Conservation (phyloP, 2,113 vertebrate species). For the Monopterus albus region DNA sequence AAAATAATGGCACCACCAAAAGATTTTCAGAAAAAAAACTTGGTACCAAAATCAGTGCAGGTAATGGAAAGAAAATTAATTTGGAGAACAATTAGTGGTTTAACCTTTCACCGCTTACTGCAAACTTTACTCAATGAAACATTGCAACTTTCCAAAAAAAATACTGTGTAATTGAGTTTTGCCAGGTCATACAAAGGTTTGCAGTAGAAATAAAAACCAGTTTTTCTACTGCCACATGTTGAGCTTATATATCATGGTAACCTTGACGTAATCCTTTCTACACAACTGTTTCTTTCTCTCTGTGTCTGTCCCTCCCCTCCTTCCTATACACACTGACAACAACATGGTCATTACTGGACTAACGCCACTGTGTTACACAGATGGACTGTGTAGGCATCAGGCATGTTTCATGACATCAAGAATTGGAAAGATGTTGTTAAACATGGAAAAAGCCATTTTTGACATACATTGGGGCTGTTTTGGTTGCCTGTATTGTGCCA, state of each 20-base stretch:
- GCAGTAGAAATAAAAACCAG: slow-evolving; percentile 12
- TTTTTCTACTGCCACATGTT: too few relatives aligned
- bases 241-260: slow-evolving; percentile 33
- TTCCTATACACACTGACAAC: slow-evolving; percentile 11
- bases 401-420: slow-evolving; percentile 45
- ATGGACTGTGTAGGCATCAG: slow-evolving; percentile 58
- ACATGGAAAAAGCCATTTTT: background rate
- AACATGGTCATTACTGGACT: slow-evolving; percentile 15
- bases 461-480: background rate
- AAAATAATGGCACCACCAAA: slow-evolving; percentile 12
- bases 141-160: slow-evolving; percentile 1
- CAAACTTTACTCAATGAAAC: slow-evolving; percentile 15
- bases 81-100: background rate
- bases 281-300: slow-evolving; percentile 3
- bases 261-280: slow-evolving; percentile 24
- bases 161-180: slow-evolving; percentile 5
- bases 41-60: background rate
- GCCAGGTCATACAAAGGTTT: slow-evolving; percentile 4
- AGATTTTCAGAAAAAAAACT: slow-evolving; percentile 4
- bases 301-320: background rate
- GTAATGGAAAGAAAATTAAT: slow-evolving; percentile 4
- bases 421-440: slow-evolving; percentile 41
- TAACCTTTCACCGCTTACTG: background rate
- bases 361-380: slow-evolving; percentile 54
- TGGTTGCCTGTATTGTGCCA: background rate